Evolutionary conservation across 2,113 vertebrate species (phyloP).

Genomic region (Chionis minor): DNA sequence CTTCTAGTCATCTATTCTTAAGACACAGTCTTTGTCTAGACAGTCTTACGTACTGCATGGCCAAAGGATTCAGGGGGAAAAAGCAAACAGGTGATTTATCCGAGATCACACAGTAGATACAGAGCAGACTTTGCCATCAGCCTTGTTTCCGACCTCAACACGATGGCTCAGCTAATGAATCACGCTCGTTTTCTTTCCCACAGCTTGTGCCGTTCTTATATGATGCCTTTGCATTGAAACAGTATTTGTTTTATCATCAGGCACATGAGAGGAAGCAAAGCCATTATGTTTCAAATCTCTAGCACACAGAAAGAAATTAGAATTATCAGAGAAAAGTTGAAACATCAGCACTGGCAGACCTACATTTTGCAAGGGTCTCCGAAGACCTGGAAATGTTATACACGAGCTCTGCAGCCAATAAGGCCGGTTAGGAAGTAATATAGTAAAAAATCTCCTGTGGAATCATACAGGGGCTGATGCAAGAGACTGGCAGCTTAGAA

Average conservation of each 20-base stretch:
- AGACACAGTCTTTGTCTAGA: neutral
- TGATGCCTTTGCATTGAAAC: neutral
- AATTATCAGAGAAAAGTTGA: neutral
- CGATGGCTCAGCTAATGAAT: neutral
- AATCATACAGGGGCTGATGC: neutral
- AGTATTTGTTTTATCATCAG: neutral
- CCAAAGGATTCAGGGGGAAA: neutral
- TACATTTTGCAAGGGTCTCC: neutral
- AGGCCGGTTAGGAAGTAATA: rapidly evolving
- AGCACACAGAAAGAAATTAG: neutral
- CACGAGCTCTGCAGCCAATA: neutral
- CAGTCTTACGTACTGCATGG: neutral
- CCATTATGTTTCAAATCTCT: neutral
- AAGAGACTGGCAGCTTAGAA: neutral
- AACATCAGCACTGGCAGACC: neutral
- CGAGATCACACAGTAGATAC: neutral
- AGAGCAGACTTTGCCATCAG: neutral
- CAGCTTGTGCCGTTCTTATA: neutral
- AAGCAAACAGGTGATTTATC: neutral
- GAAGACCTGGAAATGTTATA: neutral
- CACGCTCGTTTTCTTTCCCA: neutral
- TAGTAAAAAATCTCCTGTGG: neutral
- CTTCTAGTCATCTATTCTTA: neutral
- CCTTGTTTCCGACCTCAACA: neutral
- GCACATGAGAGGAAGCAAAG: neutral